A percentile compares a stretch with the other conserved stretches of the same genome.
Conservation (phyloP, 2,797 vertebrate species). For the Girardinus metallicus region DNA sequence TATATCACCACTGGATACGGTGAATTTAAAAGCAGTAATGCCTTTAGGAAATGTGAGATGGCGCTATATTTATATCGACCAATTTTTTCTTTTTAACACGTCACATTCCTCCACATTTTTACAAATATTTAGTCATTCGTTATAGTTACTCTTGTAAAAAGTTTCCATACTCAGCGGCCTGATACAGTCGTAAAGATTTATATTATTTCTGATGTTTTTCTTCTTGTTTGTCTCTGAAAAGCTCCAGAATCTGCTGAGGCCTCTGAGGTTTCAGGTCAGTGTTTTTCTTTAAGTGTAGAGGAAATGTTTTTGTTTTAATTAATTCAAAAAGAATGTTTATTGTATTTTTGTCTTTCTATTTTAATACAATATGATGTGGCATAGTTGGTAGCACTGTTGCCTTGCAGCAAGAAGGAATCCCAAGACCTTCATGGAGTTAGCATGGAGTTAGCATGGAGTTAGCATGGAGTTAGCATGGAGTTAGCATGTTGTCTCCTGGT, state of each 20-base stretch:
- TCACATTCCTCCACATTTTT: neutral
- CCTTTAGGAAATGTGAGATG: neutral
- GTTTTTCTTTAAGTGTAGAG: neutral
- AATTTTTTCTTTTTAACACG: neutral
- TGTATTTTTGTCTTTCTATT: neutral
- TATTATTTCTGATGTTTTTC: neutral
- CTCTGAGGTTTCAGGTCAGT: neutral
- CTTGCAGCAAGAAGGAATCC: neutral
- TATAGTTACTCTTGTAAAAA: neutral
- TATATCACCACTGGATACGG: neutral
- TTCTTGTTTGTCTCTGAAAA: neutral
- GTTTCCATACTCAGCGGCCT: neutral
- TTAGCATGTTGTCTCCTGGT: too few species aligned
- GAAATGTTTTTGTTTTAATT: neutral
- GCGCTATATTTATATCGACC: neutral
- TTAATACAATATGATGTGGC: neutral
- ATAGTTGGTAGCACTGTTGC: neutral
- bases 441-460: too few species aligned
- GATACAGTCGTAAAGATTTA: neutral
- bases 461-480: too few species aligned
- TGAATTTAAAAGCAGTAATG: neutral
- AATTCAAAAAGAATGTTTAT: neutral
- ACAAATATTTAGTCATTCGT: neutral
- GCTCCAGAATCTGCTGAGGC: neutral
- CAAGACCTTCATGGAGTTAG: too few species aligned